Conservation (phyloP, 1,140 invertebrate species). For the Calosoma granatense region DNA sequence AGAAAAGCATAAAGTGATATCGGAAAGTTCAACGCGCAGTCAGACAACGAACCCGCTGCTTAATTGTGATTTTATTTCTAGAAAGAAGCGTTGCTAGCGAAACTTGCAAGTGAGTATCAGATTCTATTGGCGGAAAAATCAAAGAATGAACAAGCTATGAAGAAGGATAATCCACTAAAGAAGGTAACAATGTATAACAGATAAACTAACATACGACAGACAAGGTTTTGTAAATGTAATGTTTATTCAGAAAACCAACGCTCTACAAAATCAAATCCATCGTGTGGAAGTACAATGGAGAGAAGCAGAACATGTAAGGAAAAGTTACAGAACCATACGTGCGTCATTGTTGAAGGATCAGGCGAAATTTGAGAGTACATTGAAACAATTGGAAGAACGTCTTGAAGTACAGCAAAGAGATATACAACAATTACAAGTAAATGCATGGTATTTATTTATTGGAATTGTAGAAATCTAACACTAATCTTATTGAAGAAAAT, state of each 20-base stretch:
- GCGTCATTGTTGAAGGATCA: conserved; percentile 57
- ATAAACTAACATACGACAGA: background rate
- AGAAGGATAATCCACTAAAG: conserved; percentile 24
- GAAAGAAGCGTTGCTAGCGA: conserved; percentile 19
- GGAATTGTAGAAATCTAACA: conserved; percentile 19
- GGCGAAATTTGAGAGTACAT: conserved; percentile 58
- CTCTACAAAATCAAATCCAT: conserved; percentile 66
- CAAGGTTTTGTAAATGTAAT: background rate
- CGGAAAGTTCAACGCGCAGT: no score
- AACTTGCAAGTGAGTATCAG: conserved; percentile 26
- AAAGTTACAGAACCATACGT: conserved; percentile 63
- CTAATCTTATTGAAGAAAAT: conserved; percentile 36
- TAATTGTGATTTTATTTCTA: no score
- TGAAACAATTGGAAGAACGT: conserved; percentile 53
- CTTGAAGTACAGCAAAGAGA: conserved; percentile 56
- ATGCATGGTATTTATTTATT: background rate
- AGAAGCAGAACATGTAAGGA: conserved; percentile 64
- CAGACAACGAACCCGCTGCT: no score
- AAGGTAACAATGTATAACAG: conserved; percentile 17
- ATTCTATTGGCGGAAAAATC: conserved; percentile 21
- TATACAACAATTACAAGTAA: conserved; percentile 55
- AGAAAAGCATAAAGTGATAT: no score
- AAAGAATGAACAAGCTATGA: conserved; percentile 19
- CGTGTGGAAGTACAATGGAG: conserved; percentile 66
- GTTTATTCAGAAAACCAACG: conserved; percentile 47